phyloP scores from a whole-genome alignment of 2,797 vertebrate species.

The Semaprochilodus insignis region DNA sequence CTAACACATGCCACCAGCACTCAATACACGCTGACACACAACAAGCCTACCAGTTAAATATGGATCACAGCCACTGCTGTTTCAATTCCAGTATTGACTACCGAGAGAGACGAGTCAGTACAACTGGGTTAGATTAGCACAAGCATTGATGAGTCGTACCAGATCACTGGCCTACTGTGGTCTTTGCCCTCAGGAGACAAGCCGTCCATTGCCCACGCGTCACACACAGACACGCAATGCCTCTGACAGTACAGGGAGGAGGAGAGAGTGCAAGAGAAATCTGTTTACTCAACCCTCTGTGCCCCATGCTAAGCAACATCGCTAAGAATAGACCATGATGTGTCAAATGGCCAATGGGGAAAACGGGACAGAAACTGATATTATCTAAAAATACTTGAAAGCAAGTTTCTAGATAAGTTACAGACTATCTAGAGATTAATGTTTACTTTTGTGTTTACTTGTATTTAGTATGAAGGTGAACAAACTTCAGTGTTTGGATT shows the following conservation, averaged over 20 bases:
- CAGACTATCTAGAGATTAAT: background rate
- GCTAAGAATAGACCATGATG: constrained; percentile 82
- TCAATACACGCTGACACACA: constrained; percentile 17
- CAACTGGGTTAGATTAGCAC: constrained; percentile 40
- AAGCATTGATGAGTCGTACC: constrained; percentile 61
- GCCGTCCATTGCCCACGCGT: constrained; percentile 60
- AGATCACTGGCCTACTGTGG: constrained; percentile 54
- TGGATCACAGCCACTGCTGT: constrained; percentile 14
- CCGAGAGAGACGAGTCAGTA: constrained; percentile 16
- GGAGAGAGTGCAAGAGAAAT: constrained; percentile 59
- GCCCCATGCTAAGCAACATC: constrained; percentile 69
- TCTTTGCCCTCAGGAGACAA: constrained; percentile 59
- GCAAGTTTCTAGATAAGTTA: constrained; percentile 21
- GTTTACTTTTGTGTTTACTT: background rate
- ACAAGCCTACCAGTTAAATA: constrained; percentile 29
- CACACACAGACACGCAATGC: constrained; percentile 54
- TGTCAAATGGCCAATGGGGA: constrained; percentile 68
- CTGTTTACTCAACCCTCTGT: constrained; percentile 68
- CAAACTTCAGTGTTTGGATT: constrained; percentile 1
- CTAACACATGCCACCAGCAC: constrained; percentile 14
- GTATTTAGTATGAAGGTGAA: background rate
- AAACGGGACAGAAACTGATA: constrained; percentile 32
- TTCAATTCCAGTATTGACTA: constrained; percentile 32
- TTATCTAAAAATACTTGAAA: constrained; percentile 18
- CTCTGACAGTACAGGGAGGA: constrained; percentile 49